Percentiles rank a stretch among this genome's conserved stretches.
phyloP scores from a whole-genome alignment of 2,113 vertebrate genomes.

The Poecile atricapillus region DNA sequence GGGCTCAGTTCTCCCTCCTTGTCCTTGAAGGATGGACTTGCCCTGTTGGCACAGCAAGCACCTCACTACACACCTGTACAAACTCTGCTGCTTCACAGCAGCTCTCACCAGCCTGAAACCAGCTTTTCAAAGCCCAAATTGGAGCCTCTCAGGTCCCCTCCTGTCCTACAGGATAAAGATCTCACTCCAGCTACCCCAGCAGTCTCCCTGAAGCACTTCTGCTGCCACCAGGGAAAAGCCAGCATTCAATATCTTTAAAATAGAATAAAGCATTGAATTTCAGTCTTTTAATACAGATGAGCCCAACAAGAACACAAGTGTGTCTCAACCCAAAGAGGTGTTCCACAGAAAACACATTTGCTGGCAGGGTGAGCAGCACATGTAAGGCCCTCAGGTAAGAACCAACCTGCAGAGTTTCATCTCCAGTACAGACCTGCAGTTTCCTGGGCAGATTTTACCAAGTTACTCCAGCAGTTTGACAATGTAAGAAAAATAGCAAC shows the following conservation, averaged over 20 bases:
- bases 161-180: not conserved
- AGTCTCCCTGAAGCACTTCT: not conserved
- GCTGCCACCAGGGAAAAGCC: not conserved
- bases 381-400: not conserved
- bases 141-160: not conserved
- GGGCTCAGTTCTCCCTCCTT: not conserved
- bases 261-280: not conserved
- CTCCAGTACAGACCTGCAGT: not conserved
- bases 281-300: not conserved
- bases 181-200: not conserved
- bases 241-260: not conserved
- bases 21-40: not conserved
- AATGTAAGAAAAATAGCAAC: not conserved
- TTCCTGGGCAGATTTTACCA: not conserved
- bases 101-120: not conserved
- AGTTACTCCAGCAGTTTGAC: not conserved
- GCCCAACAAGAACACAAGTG: not conserved
- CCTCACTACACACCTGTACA: not conserved
- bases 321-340: not conserved
- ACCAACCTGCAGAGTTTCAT: not conserved
- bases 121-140: not conserved
- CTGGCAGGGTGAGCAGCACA: not conserved
- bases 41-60: not conserved
- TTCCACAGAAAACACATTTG: not conserved
- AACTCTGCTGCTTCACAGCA: not conserved